phyloP scores from a whole-genome alignment of 2,888 invertebrate genomes.

The Drosophila neonasuta region DNA sequence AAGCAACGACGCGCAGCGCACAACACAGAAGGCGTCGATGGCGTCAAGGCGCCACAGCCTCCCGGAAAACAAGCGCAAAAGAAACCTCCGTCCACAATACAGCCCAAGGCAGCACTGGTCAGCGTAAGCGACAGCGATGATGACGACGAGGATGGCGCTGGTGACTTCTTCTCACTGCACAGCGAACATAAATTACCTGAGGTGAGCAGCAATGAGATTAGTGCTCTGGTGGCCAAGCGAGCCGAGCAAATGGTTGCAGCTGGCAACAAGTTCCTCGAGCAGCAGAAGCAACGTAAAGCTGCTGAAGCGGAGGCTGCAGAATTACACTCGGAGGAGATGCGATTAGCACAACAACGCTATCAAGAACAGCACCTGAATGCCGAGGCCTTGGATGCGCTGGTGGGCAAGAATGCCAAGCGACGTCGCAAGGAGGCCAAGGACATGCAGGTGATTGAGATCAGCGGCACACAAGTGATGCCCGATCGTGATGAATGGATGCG shows the following conservation, averaged over 20 bases:
- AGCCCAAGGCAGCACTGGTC: constrained; percentile 62
- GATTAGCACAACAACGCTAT: constrained; percentile 63
- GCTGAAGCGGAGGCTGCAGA: constrained; percentile 30
- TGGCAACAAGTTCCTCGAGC: constrained; percentile 63
- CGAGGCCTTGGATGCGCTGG: constrained; percentile 85
- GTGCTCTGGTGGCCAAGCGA: constrained; percentile 79
- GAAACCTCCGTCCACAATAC: background rate
- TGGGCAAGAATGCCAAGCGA: constrained; percentile 86
- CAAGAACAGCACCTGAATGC: constrained; percentile 63
- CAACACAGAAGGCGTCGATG: constrained; percentile 79
- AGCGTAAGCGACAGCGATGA: constrained; percentile 83
- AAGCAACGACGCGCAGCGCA: constrained; percentile 79
- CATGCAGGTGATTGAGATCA: constrained; percentile 91
- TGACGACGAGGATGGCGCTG: constrained; percentile 82
- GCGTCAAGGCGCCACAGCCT: constrained; percentile 30
- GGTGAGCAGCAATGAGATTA: constrained; percentile 82
- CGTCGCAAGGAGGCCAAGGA: constrained; percentile 82
- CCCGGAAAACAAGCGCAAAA: constrained; percentile 56
- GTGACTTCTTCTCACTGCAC: constrained; percentile 81
- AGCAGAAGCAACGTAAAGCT: constrained; percentile 24
- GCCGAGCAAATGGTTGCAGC: constrained; percentile 79
- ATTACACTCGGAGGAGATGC: constrained; percentile 46
- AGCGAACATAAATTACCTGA: constrained; percentile 82
- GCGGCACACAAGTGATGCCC: constrained; percentile 90
- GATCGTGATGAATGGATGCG: constrained; percentile 92